Evolutionary conservation across 2,888 invertebrate genomes (phyloP).

Genomic region (Gordius sp.): DNA sequence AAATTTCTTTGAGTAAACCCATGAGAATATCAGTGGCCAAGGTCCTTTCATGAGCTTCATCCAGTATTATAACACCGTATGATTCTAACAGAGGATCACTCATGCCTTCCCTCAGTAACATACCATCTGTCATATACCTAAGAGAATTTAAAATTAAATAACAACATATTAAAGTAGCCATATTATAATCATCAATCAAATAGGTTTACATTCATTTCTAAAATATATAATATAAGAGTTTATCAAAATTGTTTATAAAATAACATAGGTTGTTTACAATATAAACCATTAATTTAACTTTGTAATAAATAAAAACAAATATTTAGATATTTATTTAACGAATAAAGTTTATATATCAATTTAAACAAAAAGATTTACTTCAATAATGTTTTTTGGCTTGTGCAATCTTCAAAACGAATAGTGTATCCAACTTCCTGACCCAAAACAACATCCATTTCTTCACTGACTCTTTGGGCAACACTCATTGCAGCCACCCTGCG

Average conservation of each 20-base stretch:
- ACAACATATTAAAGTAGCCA: no score
- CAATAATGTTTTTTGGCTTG: slow-evolving; percentile 63
- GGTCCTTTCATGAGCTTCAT: slow-evolving; percentile 95
- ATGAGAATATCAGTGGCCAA: slow-evolving; percentile 91
- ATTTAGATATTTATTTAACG: background rate
- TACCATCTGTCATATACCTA: slow-evolving; percentile 96
- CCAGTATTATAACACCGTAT: slow-evolving; percentile 76
- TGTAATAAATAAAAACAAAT: background rate
- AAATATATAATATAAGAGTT: background rate
- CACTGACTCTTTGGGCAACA: slow-evolving; percentile 87
- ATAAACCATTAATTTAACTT: background rate
- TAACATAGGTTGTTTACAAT: no score
- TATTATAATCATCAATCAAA: no score
- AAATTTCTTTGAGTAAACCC: slow-evolving; percentile 71
- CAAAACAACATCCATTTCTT: slow-evolving; percentile 90
- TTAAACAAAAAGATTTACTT: slow-evolving; percentile 37
- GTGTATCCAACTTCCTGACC: slow-evolving; percentile 74
- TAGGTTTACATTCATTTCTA: no score
- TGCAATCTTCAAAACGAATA: slow-evolving; percentile 95
- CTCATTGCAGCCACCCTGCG: slow-evolving; percentile 96
- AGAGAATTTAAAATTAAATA: background rate
- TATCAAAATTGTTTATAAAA: no score
- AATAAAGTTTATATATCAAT: background rate
- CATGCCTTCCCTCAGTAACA: slow-evolving; percentile 95
- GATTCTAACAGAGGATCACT: slow-evolving; percentile 85